These are phyloP conservation scores for Trichonephila clavata DNA, from an alignment of 1,140 invertebrate genomes.

Conservation along the genomic window DNA sequence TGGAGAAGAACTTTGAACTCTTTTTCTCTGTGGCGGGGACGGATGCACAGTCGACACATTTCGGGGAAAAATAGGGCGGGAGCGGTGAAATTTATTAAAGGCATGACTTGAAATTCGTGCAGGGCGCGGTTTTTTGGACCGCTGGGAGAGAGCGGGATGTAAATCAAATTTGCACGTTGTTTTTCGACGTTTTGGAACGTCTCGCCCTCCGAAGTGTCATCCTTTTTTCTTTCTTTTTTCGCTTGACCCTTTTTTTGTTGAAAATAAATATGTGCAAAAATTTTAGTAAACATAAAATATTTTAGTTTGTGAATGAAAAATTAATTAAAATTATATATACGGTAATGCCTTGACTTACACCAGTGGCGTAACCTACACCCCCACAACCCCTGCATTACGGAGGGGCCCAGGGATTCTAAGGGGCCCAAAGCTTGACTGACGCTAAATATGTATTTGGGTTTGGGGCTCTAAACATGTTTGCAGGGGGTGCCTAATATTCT, in stretches of 20 bases:
- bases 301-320: neutral
- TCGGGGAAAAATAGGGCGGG: slow-evolving; percentile 15
- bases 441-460: no score
- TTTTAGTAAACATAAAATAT: no score
- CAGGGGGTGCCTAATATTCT: no score
- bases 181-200: slow-evolving; percentile 11
- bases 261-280: no score
- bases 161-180: slow-evolving; percentile 19
- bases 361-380: no score
- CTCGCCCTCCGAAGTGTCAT: slow-evolving; percentile 4
- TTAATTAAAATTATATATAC: no score
- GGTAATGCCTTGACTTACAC: no score
- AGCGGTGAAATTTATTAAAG: slow-evolving; percentile 21
- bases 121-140: slow-evolving; percentile 1
- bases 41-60: neutral
- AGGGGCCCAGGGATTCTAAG: no score
- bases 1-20: slow-evolving; percentile 16
- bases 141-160: neutral
- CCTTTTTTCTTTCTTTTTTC: neutral
- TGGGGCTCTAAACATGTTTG: no score
- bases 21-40: neutral
- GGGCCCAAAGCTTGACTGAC: no score
- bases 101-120: slow-evolving; percentile 14
- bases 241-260: no score
- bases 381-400: no score